Base-by-base conservation (phyloP, 2,113 vertebrate genomes). In the Tringa solitaria region DNA sequence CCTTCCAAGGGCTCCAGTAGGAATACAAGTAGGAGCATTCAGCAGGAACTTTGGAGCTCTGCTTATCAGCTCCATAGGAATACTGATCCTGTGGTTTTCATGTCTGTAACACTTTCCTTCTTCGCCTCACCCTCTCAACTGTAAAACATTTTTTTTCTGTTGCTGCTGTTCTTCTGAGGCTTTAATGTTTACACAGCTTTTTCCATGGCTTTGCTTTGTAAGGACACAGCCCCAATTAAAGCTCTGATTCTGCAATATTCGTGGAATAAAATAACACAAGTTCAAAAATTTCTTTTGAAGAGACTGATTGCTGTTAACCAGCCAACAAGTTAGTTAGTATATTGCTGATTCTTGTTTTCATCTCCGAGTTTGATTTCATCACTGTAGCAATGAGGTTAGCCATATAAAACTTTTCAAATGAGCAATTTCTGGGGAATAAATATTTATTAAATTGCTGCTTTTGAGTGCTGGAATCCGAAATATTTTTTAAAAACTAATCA, bases 131-230 rank as follows among this genome's bases (percentile, higher is more conserved):
- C 93, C 95, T 97, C 95, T 96, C 83, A 70, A 97, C 79, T 98
- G 90, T 92, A 97, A 93, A 97, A 92, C 30, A 28, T 60, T 83
- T 56, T 56, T 95, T 94, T 95, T 96, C 95, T 97, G 69, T 96
- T 96, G 93, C 96, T 95, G 93, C 82, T 93, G 57, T 93, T 97
- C 96, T 85, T 93, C 51, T 1, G 35, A 98, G 97, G 93, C 83
- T 95, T 97, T 84, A 74, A 93, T 98, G 94, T 98, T 98, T 98
- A 97, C 96, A 98, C 97, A 98, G 98, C 97, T 98, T 98, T 98
- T 97, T 95, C 96, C 93, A 88, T 28, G 73, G 92, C 96, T 98
- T 95, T 96, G 96, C 96, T 97, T 97, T 97, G 92, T 97, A 97
- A 97, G 89, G 91, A 98, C 97, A 96, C 87, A 97, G 97, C 93